A percentile compares a stretch with the other conserved stretches of the same genome.
Evolutionary conservation across 2,797 vertebrate genomes (phyloP).

Genomic region (Pygocentrus nattereri): DNA sequence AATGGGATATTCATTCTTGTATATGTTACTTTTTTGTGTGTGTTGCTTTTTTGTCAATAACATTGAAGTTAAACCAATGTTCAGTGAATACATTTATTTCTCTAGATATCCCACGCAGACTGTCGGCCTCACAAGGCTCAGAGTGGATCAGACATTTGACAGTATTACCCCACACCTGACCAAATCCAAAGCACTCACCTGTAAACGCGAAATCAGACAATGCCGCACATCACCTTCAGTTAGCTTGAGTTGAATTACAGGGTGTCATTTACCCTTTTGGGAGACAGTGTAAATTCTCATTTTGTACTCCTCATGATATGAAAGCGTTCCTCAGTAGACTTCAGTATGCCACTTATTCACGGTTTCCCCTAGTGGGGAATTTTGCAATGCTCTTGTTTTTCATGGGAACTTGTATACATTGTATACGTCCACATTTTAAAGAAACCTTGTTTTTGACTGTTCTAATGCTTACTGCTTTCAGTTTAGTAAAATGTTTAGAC

Average conservation of each 20-base stretch:
- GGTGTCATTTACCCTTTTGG: constrained; percentile 55
- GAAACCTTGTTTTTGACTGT: constrained; percentile 58
- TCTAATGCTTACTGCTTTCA: constrained; percentile 61
- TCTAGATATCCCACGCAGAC: constrained; percentile 50
- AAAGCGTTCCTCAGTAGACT: constrained; percentile 41
- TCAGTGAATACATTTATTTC: constrained; percentile 54
- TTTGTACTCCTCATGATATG: constrained; percentile 55
- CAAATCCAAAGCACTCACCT: constrained; percentile 59
- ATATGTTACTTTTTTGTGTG: constrained; percentile 53
- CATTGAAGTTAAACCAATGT: constrained; percentile 56
- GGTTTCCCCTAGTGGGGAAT: constrained; percentile 33
- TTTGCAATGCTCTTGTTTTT: constrained; percentile 55
- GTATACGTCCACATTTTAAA: constrained; percentile 54
- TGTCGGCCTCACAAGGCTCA: constrained; percentile 48
- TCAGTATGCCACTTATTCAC: constrained; percentile 49
- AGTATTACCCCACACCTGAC: constrained; percentile 61
- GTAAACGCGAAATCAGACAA: constrained; percentile 48
- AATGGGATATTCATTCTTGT: constrained; percentile 55
- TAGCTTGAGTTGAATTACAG: constrained; percentile 53
- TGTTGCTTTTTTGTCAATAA: constrained; percentile 43
- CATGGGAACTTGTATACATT: constrained; percentile 60
- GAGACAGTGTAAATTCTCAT: constrained; percentile 57
- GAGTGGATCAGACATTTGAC: constrained; percentile 60
- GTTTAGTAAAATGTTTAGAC: constrained; percentile 52
- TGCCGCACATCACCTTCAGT: constrained; percentile 46